Conservation (phyloP, 2,888 invertebrate species). For the Limenitis camilla region DNA sequence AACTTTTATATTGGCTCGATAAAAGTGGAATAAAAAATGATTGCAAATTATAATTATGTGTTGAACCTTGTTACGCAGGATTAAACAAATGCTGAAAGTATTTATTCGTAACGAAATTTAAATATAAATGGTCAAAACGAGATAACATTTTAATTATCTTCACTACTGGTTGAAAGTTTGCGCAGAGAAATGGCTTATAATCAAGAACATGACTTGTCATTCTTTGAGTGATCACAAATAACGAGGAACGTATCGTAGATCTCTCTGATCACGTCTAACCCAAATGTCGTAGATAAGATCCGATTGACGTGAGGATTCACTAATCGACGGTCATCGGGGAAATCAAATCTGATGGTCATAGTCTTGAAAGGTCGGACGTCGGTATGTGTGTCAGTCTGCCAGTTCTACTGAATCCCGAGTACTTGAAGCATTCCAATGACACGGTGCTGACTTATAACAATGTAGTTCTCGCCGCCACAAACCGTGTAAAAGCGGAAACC, state of each 20-base stretch:
- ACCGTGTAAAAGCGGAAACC: slow-evolving; percentile 72
- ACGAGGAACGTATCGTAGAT: slow-evolving; percentile 41
- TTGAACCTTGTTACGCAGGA: not conserved
- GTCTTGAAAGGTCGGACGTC: slow-evolving; percentile 34
- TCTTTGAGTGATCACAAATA: slow-evolving; percentile 54
- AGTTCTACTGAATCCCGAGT: slow-evolving; percentile 42
- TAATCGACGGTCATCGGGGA: slow-evolving; percentile 38
- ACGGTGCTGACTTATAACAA: slow-evolving; percentile 56
- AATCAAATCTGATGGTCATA: slow-evolving; percentile 26
- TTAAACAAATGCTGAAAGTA: not conserved
- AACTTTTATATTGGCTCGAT: too few relatives aligned
- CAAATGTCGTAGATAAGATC: slow-evolving; percentile 60
- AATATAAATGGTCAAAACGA: not conserved
- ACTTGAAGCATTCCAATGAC: slow-evolving; percentile 49
- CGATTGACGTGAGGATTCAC: slow-evolving; percentile 61
- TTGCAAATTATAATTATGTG: too few relatives aligned
- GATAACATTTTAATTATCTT: slow-evolving; percentile 16
- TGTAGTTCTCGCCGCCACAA: slow-evolving; percentile 59
- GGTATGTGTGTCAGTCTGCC: slow-evolving; percentile 60
- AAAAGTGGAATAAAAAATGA: too few relatives aligned
- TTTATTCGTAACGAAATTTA: not conserved
- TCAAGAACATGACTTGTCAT: slow-evolving; percentile 55
- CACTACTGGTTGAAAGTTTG: slow-evolving; percentile 15
- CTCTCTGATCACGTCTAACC: slow-evolving; percentile 60
- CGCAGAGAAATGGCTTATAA: slow-evolving; percentile 27